A percentile compares a stretch with the other conserved stretches of the same genome.
These are phyloP conservation scores for Troides aeacus DNA, from an alignment of 2,888 invertebrate species.

Conservation along the genomic window DNA sequence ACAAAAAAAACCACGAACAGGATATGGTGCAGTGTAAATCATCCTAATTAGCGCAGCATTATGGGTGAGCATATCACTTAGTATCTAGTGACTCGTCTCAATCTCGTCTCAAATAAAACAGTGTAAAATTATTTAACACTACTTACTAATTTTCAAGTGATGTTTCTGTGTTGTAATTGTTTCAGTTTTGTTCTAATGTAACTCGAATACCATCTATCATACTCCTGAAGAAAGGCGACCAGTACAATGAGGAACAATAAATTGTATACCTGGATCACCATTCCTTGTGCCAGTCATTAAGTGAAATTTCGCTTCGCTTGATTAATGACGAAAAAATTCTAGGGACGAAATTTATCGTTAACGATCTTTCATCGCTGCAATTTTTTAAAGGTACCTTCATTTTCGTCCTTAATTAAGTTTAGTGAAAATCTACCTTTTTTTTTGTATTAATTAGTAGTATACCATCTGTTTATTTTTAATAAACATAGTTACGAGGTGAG, in stretches of 20 bases:
- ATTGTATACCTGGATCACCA: constrained; percentile 26
- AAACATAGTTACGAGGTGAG: no score
- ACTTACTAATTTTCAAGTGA: not conserved
- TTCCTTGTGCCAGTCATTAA: constrained; percentile 27
- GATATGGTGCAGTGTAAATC: no score
- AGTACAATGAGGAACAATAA: constrained; percentile 20
- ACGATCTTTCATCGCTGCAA: constrained; percentile 23
- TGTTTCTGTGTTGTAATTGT: not conserved
- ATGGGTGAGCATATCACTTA: no score
- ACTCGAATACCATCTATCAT: constrained; percentile 16
- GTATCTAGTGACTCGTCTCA: no score
- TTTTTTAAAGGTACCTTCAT: constrained; percentile 5
- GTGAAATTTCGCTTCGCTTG: constrained; percentile 26
- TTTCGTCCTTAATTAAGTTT: constrained; percentile 11
- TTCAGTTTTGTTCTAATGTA: not conserved
- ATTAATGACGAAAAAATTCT: constrained; percentile 27
- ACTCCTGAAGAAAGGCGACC: constrained; percentile 3
- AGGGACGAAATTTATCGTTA: constrained; percentile 17
- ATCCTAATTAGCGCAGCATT: no score
- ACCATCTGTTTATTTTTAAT: no score
- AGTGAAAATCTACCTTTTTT: not conserved
- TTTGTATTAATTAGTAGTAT: not conserved
- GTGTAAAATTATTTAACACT: no score
- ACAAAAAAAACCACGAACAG: no score
- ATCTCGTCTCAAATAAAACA: no score